Base-by-base conservation (phyloP, 2,888 invertebrate species). In the Malachius bipustulatus region DNA sequence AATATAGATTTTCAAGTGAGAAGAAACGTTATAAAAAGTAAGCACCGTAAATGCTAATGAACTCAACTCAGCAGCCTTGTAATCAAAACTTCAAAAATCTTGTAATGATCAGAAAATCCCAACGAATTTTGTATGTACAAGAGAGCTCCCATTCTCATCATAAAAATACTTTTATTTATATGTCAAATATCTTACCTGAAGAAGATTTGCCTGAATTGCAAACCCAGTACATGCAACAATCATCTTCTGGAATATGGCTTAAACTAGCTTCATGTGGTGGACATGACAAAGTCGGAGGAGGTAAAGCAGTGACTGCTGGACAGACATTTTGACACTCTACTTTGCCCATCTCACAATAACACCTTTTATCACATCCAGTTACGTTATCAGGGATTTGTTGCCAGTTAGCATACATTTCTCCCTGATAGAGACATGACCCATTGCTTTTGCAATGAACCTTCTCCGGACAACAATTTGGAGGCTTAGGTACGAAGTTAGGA, bases 331-430 rank as follows among this genome's bases (percentile, higher is more conserved):
- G 79, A 51, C 91, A 91, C 41, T 87, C 82, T 11, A 91, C 70
- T 45, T 82, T 83, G 10, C 90, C 88, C 59, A 81, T 79, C 57
- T 89, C 85, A 54, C 90, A 91, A 56, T 78, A 85, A 54, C 90
- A 91, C 46, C 81, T 72, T 47, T 82, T 73, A 42, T 88, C 84
- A 53, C 90, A 91, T 33, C 88, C 84, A 8, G 85, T 83, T 2
- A 89, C 63, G 35, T 80, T 73, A 4, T 72, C 63, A 0, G 90
- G 89, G 30, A 91, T 75, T 38, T 81, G 79, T 36, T 81, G 80
- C 80, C 84, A 88, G 59, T 90, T 88, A 24, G 71, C 71, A 40
- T 77, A 73, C 11, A 68, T 69, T 44, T 39, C 57, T 44, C 78
- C 84, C 43, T 78, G 73, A 51, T 80, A 82, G 34, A 69, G 64